These are phyloP conservation scores for Lypha dubia DNA, from an alignment of 2,888 invertebrate species.

Conservation along the genomic window DNA sequence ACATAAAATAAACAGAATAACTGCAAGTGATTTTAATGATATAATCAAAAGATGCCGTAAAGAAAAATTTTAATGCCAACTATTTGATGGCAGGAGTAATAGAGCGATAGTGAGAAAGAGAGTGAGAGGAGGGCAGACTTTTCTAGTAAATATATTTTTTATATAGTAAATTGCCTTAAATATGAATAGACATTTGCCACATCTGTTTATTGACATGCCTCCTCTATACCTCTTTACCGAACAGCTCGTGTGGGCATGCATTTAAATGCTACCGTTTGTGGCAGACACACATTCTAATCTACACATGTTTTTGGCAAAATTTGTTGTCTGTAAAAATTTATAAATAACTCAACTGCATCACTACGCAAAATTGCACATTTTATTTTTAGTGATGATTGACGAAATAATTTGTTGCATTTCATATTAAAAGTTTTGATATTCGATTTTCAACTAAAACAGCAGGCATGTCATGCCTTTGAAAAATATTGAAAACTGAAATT, in stretches of 20 bases:
- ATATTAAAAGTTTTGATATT: constrained; percentile 10
- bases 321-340: constrained; percentile 20
- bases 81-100: neutral
- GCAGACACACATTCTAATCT: neutral
- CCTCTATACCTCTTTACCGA: constrained; percentile 4
- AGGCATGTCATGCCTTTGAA: neutral
- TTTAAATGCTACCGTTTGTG: constrained; percentile 28
- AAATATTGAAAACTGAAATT: constrained; percentile 25
- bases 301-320: neutral
- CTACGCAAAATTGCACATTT: constrained; percentile 46
- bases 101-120: too few species aligned
- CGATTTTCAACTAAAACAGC: constrained; percentile 12
- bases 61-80: neutral
- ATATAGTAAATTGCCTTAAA: constrained; percentile 1
- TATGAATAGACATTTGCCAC: constrained; percentile 6
- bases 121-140: too few species aligned
- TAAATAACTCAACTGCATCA: constrained; percentile 46
- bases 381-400: constrained; percentile 69
- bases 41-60: neutral
- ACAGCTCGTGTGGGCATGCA: constrained; percentile 21
- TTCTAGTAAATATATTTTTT: neutral
- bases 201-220: constrained; percentile 24
- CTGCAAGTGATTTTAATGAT: neutral
- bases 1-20: neutral
- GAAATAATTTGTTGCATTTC: constrained; percentile 50